Percentiles rank a stretch among this genome's conserved stretches.
Evolutionary conservation across 1,140 invertebrate genomes (phyloP).

Genomic region (Bilobella aurantiaca): DNA sequence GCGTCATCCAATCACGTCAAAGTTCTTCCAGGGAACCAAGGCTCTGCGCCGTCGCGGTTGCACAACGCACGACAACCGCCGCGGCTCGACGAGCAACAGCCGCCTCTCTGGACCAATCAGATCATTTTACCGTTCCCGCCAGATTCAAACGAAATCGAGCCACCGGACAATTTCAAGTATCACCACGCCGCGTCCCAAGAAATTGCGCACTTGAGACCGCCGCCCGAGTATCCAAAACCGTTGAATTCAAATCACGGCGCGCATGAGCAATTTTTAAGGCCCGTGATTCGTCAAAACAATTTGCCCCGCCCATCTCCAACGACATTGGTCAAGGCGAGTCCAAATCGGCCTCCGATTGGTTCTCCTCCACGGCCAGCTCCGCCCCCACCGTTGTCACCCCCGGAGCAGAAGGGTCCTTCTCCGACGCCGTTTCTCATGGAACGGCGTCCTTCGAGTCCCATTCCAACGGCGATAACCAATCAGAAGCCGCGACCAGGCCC

Average conservation of each 20-base stretch:
- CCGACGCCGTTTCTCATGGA: background rate
- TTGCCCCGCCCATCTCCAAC: too few relatives aligned
- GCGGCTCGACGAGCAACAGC: background rate
- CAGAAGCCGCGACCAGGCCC: background rate
- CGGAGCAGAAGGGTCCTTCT: too few relatives aligned
- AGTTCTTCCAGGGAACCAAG: constrained; percentile 14
- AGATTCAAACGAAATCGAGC: background rate
- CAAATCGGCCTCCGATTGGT: too few relatives aligned
- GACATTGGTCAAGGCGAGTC: too few relatives aligned
- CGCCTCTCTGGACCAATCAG: background rate
- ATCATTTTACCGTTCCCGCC: background rate
- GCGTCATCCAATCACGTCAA: constrained; percentile 13
- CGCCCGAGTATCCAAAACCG: background rate
- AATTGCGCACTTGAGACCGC: background rate
- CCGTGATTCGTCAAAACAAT: too few relatives aligned
- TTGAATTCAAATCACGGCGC: too few relatives aligned
- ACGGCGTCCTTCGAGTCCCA: background rate
- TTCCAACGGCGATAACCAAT: background rate
- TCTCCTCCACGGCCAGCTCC: too few relatives aligned
- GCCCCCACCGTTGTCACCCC: too few relatives aligned
- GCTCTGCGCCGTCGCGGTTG: too few relatives aligned
- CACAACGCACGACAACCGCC: background rate
- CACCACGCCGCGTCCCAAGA: background rate
- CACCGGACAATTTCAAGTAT: background rate
- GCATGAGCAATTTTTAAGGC: too few relatives aligned